Conservation (phyloP, 53 echinoderm and acorn worm genomes). For the Glandiceps talaboti region DNA sequence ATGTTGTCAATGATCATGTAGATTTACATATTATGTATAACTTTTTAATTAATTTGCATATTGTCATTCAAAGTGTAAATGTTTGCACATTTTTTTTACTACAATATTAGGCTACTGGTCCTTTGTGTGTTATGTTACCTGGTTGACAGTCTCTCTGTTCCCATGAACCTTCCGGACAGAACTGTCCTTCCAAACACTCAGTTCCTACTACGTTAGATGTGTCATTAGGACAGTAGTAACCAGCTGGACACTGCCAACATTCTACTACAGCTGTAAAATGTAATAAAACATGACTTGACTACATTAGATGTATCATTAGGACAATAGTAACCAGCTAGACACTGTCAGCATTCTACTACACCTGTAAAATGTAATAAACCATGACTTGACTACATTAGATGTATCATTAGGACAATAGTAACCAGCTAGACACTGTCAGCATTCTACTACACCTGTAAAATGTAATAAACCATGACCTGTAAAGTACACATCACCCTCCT, state of each 20-base stretch:
- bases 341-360: constrained; percentile 51
- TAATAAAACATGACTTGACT: too few relatives aligned
- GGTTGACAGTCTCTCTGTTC: constrained; percentile 94
- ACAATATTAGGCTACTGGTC: too few relatives aligned
- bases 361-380: too few relatives aligned
- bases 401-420: constrained; percentile 95
- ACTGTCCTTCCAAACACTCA: constrained; percentile 85
- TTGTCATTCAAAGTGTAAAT: too few relatives aligned
- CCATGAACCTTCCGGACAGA: constrained; percentile 96
- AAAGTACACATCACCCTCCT: too few relatives aligned
- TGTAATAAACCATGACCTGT: too few relatives aligned
- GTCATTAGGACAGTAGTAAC: constrained; percentile 91
- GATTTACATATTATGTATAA: too few relatives aligned
- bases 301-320: constrained; percentile 87
- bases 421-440: constrained; percentile 64
- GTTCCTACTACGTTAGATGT: constrained; percentile 67
- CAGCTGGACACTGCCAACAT: constrained; percentile 67
- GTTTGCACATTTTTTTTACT: too few relatives aligned
- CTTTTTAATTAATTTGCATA: too few relatives aligned
- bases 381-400: constrained; percentile 52
- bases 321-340: constrained; percentile 83
- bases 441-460: constrained; percentile 70
- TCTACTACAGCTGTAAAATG: constrained; percentile 50
- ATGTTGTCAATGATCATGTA: too few relatives aligned
- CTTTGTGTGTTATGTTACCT: too few relatives aligned